Conservation (phyloP, 2,797 vertebrate species). For the Spinus olivaceus region DNA sequence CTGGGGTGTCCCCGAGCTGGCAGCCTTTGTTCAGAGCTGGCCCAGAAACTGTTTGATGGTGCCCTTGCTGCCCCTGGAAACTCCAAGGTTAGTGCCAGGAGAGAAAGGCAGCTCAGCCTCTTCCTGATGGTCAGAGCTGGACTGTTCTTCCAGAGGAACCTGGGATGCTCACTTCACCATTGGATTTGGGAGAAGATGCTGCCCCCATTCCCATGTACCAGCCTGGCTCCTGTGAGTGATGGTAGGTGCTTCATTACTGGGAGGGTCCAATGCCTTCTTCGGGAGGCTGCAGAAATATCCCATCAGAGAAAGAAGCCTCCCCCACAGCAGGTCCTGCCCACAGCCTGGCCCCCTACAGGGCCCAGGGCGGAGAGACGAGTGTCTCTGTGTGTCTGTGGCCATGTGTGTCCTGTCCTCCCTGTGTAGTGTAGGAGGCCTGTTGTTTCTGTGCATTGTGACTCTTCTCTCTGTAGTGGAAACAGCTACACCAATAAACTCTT, state of each 20-base stretch:
- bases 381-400: slow-evolving; percentile 59
- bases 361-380: background rate
- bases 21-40: background rate
- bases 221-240: background rate
- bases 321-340: background rate
- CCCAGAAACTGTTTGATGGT: background rate
- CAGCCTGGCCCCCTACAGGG: background rate
- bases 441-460: slow-evolving; percentile 60
- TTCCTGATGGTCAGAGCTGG: background rate
- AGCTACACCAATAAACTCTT: slow-evolving; percentile 67
- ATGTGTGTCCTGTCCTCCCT: slow-evolving; percentile 44
- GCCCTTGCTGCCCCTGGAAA: background rate
- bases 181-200: background rate
- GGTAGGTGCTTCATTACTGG: background rate
- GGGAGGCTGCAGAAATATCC: background rate
- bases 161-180: background rate
- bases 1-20: background rate
- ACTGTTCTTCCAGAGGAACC: background rate
- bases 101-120: background rate
- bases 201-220: background rate
- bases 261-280: background rate
- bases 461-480: slow-evolving; percentile 63
- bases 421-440: slow-evolving; percentile 59
- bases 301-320: background rate
- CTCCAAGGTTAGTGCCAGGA: background rate